phyloP scores from a whole-genome alignment of 1,140 invertebrate genomes.

The Copidosoma floridanum region DNA sequence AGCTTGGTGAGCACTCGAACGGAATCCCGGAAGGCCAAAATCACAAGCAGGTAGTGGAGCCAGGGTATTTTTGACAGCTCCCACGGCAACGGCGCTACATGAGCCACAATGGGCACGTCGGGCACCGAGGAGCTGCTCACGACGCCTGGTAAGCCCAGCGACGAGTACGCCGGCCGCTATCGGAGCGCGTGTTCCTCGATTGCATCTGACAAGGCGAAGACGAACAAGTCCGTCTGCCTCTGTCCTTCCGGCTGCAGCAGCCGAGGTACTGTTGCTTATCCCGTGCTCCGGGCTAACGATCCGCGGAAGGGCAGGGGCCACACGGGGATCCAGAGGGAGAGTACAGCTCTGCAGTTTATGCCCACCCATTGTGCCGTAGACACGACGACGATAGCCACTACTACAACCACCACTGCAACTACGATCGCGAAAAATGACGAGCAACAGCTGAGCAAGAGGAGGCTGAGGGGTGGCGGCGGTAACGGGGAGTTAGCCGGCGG shows the following conservation, averaged over 20 bases:
- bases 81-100: slow-evolving; percentile 28
- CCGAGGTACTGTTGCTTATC: slow-evolving; percentile 36
- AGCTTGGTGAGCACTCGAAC: neutral
- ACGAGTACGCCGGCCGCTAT: slow-evolving; percentile 43
- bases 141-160: slow-evolving; percentile 44
- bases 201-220: slow-evolving; percentile 10
- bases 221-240: neutral
- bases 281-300: neutral
- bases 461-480: slow-evolving; percentile 30
- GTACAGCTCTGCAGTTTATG: neutral
- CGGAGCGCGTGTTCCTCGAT: slow-evolving; percentile 33
- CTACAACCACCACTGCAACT: too few relatives aligned
- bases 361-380: neutral
- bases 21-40: neutral
- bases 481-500: neutral
- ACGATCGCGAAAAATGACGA: neutral
- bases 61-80: slow-evolving; percentile 14
- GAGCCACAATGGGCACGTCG: slow-evolving; percentile 32
- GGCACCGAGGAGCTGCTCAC: slow-evolving; percentile 37
- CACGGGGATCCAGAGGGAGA: too few relatives aligned
- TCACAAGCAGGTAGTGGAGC: too few relatives aligned
- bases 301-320: neutral
- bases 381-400: too few relatives aligned
- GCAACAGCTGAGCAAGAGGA: neutral
- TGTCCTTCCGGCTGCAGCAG: slow-evolving; percentile 36